These are phyloP conservation scores for Papilio demoleus DNA, from an alignment of 2,888 invertebrate species.

Conservation along the genomic window DNA sequence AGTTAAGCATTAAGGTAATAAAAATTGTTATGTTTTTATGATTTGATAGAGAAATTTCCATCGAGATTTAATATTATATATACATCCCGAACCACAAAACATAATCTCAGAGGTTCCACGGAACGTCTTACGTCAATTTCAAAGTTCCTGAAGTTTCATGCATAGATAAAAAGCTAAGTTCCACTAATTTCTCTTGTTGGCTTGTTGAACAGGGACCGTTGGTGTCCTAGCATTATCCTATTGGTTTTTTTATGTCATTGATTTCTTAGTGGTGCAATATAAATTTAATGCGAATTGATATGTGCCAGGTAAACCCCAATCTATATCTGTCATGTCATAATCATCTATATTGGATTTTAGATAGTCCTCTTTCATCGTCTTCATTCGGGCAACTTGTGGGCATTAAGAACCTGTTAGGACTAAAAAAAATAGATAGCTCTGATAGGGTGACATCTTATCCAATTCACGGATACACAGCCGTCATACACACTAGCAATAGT, in stretches of 20 bases:
- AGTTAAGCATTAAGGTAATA: conserved; percentile 70
- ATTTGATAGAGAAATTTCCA: not conserved
- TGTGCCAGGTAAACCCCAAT: not conserved
- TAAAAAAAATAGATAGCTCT: too few species aligned
- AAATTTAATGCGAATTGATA: not conserved
- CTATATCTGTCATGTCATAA: too few species aligned
- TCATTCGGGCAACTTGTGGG: too few species aligned
- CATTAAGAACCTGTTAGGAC: too few species aligned
- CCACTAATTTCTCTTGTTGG: not conserved
- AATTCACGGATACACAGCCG: too few species aligned
- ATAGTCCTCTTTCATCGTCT: too few species aligned
- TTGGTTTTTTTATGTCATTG: not conserved
- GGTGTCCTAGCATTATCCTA: not conserved
- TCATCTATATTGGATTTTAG: too few species aligned
- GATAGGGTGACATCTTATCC: too few species aligned
- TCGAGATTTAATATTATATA: not conserved
- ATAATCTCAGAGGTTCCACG: not conserved
- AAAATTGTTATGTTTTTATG: not conserved
- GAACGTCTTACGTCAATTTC: not conserved
- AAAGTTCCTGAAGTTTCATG: too few species aligned
- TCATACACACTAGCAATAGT: too few species aligned
- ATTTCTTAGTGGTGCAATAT: not conserved
- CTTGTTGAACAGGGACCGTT: not conserved
- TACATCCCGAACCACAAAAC: not conserved
- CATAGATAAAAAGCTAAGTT: not conserved